A percentile compares a stretch with the other conserved stretches of the same genome.
Evolutionary conservation across 1,140 invertebrate genomes (phyloP).

Genomic region (Drosophila gunungcola): DNA sequence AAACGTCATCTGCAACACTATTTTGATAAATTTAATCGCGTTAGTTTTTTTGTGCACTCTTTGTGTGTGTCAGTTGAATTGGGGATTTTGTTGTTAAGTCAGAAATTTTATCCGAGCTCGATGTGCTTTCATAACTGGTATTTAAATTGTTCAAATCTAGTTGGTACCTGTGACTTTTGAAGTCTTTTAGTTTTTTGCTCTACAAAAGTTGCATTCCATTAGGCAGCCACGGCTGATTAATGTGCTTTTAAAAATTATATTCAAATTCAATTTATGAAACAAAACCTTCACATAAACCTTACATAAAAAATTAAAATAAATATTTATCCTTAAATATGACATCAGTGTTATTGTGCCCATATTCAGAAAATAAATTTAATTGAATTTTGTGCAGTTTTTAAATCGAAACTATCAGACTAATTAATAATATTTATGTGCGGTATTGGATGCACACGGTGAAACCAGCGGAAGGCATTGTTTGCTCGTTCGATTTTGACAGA

Average conservation of each 20-base stretch:
- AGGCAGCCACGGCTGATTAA: neutral
- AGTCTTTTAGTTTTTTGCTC: neutral
- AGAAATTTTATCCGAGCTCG: neutral
- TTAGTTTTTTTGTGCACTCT: conserved; percentile 18
- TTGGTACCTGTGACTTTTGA: too few relatives aligned
- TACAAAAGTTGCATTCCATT: neutral
- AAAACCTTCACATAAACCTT: too few relatives aligned
- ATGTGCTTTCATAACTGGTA: conserved; percentile 52
- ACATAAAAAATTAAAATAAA: too few relatives aligned
- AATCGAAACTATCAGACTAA: conserved; percentile 48
- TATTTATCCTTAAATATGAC: too few relatives aligned
- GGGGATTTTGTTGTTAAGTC: conserved; percentile 42
- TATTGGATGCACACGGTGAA: conserved; percentile 12
- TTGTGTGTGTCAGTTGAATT: conserved; percentile 33
- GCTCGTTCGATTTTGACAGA: conserved; percentile 68
- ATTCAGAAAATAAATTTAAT: conserved; percentile 28
- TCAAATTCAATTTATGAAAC: too few relatives aligned
- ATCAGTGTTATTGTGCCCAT: too few relatives aligned
- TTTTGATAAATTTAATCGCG: conserved; percentile 38
- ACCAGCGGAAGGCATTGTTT: conserved; percentile 44
- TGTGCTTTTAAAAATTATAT: too few relatives aligned
- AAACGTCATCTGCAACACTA: conserved; percentile 14
- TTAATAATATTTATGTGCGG: conserved; percentile 56
- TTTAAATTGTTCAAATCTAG: conserved; percentile 35
- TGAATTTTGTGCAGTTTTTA: conserved; percentile 28